These are phyloP conservation scores for Ovis aries DNA, from an alignment of 2,113 vertebrate species.

Conservation along the genomic window DNA sequence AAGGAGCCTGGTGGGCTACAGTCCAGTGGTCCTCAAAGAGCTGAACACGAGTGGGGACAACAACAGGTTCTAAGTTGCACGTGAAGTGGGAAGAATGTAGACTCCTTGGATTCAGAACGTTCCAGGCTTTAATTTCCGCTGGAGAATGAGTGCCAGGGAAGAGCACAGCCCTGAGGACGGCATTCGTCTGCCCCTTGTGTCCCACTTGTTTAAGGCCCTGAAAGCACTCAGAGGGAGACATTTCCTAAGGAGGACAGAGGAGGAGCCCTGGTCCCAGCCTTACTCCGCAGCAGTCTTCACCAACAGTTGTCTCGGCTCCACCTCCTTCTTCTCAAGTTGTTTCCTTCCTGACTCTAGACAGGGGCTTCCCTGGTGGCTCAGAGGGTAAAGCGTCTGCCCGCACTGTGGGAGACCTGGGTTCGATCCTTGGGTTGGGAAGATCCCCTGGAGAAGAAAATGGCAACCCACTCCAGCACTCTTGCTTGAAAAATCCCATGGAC, in stretches of 20 bases:
- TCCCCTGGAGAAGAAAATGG: background rate
- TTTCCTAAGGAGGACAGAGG: background rate
- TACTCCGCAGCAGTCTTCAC: background rate
- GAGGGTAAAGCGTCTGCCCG: background rate
- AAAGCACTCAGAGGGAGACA: background rate
- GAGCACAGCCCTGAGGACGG: rapidly evolving
- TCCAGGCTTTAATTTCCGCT: background rate
- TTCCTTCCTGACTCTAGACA: background rate
- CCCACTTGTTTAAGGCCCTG: too few relatives aligned
- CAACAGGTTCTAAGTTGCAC: background rate
- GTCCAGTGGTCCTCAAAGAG: background rate
- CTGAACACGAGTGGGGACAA: background rate
- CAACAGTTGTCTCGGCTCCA: background rate
- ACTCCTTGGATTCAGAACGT: background rate
- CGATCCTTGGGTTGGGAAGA: background rate
- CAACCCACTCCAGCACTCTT: background rate
- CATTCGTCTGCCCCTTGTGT: background rate
- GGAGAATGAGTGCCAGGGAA: background rate
- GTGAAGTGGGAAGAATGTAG: background rate
- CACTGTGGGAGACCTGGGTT: rapidly evolving
- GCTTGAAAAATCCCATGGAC: background rate
- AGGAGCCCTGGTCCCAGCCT: background rate
- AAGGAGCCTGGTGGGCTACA: background rate
- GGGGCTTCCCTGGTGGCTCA: background rate
- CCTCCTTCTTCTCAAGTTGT: background rate